These are phyloP conservation scores for Hypomecis atomaria DNA, from an alignment of 2,888 invertebrate species.

Conservation along the genomic window DNA sequence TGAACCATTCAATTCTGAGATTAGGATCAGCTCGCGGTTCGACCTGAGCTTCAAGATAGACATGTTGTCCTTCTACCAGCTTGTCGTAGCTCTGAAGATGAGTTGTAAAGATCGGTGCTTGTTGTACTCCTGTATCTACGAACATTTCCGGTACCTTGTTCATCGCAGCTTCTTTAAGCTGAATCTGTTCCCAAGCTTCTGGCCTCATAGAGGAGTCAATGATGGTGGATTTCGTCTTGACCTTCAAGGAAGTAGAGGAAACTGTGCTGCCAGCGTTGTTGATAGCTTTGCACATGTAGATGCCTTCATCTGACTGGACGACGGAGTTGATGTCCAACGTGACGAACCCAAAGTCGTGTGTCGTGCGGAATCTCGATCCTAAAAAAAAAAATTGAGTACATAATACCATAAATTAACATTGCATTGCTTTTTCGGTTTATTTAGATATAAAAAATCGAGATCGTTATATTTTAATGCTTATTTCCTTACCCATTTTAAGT, in stretches of 20 bases:
- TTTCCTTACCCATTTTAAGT: conserved; percentile 91
- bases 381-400: conserved; percentile 37
- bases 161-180: conserved; percentile 95
- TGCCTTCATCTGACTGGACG: conserved; percentile 94
- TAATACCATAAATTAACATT: neutral
- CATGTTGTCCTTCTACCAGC: conserved; percentile 93
- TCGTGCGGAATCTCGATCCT: conserved; percentile 95
- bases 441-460: too few relatives aligned
- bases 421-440: too few relatives aligned
- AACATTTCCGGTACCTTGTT: conserved; percentile 95
- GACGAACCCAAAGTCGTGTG: conserved; percentile 97
- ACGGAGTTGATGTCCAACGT: conserved; percentile 96
- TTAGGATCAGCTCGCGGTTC: conserved; percentile 96
- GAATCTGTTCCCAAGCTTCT: conserved; percentile 96
- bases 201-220: conserved; percentile 94
- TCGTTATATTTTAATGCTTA: neutral
- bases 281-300: conserved; percentile 97
- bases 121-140: conserved; percentile 92
- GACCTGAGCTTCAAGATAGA: conserved; percentile 94
- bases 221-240: conserved; percentile 92
- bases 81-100: conserved; percentile 94
- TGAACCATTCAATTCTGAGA: conserved; percentile 95
- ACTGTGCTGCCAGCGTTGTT: conserved; percentile 98
- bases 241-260: conserved; percentile 95
- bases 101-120: conserved; percentile 98